These are phyloP conservation scores for Pteropus rufus DNA, from an alignment of 2,797 vertebrate species.

Conservation along the genomic window DNA sequence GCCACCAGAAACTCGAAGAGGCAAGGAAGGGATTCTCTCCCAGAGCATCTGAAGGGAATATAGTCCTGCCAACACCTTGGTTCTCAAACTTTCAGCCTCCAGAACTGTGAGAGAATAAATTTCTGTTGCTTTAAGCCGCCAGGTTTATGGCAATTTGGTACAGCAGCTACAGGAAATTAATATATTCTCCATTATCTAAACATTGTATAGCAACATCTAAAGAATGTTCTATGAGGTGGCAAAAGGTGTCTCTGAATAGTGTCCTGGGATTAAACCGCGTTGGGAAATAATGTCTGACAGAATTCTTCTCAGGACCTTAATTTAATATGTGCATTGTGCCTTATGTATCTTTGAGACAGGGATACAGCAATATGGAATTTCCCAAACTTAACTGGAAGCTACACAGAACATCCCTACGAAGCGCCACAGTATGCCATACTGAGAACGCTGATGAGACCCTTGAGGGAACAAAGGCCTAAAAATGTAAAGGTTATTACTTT, in stretches of 20 bases:
- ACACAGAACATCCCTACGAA: background rate
- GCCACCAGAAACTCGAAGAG: background rate
- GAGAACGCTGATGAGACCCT: background rate
- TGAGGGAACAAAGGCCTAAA: background rate
- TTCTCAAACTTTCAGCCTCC: background rate
- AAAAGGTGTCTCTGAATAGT: background rate
- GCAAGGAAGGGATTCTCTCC: background rate
- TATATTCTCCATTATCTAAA: background rate
- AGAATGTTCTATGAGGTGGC: background rate
- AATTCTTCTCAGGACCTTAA: background rate
- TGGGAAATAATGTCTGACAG: background rate
- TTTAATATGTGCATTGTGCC: background rate
- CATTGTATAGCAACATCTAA: background rate
- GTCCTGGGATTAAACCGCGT: background rate
- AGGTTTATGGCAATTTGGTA: background rate
- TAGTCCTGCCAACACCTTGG: background rate
- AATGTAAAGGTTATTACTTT: background rate
- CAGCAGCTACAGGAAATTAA: background rate
- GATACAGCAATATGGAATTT: background rate
- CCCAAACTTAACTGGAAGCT: background rate
- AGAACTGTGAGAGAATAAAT: background rate
- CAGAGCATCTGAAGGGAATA: background rate
- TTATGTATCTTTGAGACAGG: background rate
- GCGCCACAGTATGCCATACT: rapidly evolving
- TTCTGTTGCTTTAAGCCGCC: background rate